Base-by-base conservation (phyloP, 2,797 vertebrate species). In the Carapus acus region DNA sequence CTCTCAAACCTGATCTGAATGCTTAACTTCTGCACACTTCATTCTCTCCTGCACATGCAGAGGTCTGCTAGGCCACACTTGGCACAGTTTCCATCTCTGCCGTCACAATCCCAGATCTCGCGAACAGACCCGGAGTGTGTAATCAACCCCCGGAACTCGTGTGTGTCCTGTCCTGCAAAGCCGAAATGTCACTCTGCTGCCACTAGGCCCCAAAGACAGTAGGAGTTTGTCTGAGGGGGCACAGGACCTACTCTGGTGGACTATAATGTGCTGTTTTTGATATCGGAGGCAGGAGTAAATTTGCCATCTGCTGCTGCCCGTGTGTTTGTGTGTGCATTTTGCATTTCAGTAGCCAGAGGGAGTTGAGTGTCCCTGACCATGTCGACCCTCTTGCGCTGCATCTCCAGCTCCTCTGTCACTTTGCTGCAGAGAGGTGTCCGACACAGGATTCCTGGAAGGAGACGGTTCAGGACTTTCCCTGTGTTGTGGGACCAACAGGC, bases 391-490 rank as follows among this genome's bases (percentile, higher is more conserved):
- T 66, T 89, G 62, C 83, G 82, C 58, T 85, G 83, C 42, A 44
- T 88, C 65, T 83, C 81, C 61, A 69, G 67, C 64, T 83, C 76
- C 48, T 86, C 87, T 33, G 58, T 78, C 23, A 53, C 73, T 53
- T 71, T 83, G 53, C 58, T 84, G 42, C 81, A 77, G 31, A 66
- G 49, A 49, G 77, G 81, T 11, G 69, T 61, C 17, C 46, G 79
- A 20, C 79, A 76, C 29, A 85, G 60, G 59, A 54, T 76, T 24
- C 55, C 77, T 16, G 76, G 77, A 50, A 78, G 69, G 54, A 85
- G 87, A 58, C 67, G 71, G 49, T 89, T 91, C 68, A 86, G 81
- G 81, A 86, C 84, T 31, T 88, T 83, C 59, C 82, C 81, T 36
- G 69, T 70, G 16, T 77, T 90, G 65, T 79, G 82, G 81, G 85